Conservation (phyloP, 2,113 vertebrate species). For the Pygoscelis antarcticus region DNA sequence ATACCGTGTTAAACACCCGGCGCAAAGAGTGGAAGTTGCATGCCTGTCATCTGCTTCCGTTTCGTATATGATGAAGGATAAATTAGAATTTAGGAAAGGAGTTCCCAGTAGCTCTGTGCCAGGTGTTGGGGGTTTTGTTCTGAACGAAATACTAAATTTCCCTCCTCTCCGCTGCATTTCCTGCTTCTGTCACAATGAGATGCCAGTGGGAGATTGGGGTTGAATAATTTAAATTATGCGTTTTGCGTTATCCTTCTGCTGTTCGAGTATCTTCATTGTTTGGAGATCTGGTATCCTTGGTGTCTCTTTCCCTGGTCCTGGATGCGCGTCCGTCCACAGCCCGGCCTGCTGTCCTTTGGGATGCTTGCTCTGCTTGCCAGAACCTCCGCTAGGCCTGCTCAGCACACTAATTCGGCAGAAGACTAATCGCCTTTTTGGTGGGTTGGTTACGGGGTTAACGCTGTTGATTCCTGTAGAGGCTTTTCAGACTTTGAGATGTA, state of each 20-base stretch:
- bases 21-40: not conserved
- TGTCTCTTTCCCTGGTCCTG: not conserved
- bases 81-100: not conserved
- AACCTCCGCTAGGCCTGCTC: not conserved
- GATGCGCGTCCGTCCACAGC: fast-evolving
- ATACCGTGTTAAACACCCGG: not conserved
- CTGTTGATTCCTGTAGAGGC: not conserved
- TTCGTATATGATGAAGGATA: not conserved
- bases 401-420: not conserved
- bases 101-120: not conserved
- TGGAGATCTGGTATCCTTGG: not conserved
- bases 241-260: not conserved
- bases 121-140: not conserved
- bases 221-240: not conserved
- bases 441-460: not conserved
- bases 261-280: not conserved
- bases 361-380: not conserved
- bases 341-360: not conserved
- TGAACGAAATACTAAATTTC: not conserved
- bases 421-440: not conserved
- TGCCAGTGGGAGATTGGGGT: not conserved
- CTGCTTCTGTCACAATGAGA: not conserved
- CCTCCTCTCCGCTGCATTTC: fast-evolving
- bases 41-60: not conserved
- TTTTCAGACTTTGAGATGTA: not conserved